Percentiles rank a stretch among this genome's conserved stretches.
phyloP scores from a whole-genome alignment of 2,113 vertebrate genomes.

The Cryptomyrus ogoouensis region DNA sequence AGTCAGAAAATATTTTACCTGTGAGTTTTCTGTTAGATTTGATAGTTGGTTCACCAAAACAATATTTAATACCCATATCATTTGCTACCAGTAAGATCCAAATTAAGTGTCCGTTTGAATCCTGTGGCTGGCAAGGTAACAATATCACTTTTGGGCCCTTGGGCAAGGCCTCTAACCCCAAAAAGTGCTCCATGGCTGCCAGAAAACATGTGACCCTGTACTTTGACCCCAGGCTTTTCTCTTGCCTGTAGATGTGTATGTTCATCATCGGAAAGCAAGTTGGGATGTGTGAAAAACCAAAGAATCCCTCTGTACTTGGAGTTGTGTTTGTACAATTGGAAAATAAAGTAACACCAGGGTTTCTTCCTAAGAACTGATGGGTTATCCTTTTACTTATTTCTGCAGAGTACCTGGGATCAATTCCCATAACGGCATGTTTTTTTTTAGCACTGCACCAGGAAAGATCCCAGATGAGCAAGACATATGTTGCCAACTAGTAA shows the following conservation, averaged over 20 bases:
- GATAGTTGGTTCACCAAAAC: neutral
- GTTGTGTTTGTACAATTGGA: neutral
- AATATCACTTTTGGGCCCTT: neutral
- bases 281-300: neutral
- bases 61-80: neutral
- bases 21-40: neutral
- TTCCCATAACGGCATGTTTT: neutral
- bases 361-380: neutral
- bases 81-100: neutral
- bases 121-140: neutral
- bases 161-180: neutral
- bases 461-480: conserved; percentile 16
- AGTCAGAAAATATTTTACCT: neutral
- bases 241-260: neutral
- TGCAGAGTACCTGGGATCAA: conserved; percentile 14
- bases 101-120: neutral
- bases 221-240: neutral
- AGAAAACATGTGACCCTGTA: neutral
- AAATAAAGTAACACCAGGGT: neutral
- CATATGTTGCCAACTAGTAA: conserved; percentile 19
- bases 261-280: neutral
- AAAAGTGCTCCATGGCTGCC: neutral
- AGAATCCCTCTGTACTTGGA: neutral
- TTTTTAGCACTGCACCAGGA: conserved; percentile 9
- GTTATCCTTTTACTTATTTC: conserved; percentile 9